Evolutionary conservation across 2,797 vertebrate genomes (phyloP).

Genomic region (Borostomias antarcticus): DNA sequence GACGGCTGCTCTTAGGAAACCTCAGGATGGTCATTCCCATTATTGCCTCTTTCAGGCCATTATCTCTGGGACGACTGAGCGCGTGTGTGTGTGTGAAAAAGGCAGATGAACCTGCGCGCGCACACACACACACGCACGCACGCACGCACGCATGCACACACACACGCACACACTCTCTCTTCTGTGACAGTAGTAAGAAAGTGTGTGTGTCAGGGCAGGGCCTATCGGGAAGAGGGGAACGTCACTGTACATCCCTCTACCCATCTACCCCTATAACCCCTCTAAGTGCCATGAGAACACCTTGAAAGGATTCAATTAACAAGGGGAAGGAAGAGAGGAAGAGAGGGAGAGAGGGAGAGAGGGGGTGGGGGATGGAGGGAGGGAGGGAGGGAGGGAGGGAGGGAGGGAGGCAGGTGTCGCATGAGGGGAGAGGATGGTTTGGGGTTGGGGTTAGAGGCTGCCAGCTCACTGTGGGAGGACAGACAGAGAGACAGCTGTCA

Average conservation of each 20-base stretch:
- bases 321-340: background rate
- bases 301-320: constrained; percentile 60
- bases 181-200: background rate
- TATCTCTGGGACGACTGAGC: background rate
- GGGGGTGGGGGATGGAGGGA: constrained; percentile 26
- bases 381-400: constrained; percentile 14
- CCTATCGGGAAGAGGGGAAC: too few relatives aligned
- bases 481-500: too few relatives aligned
- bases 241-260: background rate
- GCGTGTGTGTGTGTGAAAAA: background rate
- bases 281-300: constrained; percentile 32
- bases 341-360: background rate
- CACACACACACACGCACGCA: background rate
- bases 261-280: background rate
- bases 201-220: background rate
- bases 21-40: constrained; percentile 36
- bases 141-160: background rate
- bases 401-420: constrained; percentile 4
- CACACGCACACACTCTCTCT: background rate
- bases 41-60: constrained; percentile 38
- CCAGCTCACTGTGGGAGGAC: too few relatives aligned
- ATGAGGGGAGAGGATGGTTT: background rate
- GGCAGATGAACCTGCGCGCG: background rate
- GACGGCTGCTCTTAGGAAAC: constrained; percentile 54
- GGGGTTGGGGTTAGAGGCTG: too few relatives aligned